These are phyloP conservation scores for Sthenelais limicola DNA, from an alignment of 2,888 invertebrate genomes.

Conservation along the genomic window DNA sequence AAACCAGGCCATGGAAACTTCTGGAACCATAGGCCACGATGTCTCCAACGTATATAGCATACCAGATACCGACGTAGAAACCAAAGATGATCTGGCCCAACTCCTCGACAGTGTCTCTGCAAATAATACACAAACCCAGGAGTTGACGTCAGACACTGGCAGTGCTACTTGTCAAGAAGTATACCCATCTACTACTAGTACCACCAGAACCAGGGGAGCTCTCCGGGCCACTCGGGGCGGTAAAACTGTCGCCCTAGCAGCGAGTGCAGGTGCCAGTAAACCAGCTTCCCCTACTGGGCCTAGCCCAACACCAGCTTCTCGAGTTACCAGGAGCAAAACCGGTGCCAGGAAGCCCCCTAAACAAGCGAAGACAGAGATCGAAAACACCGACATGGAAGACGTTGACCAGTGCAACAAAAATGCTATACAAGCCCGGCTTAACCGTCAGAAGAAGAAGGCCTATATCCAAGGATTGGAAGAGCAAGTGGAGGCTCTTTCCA, in stretches of 20 bases:
- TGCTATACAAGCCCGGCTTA: constrained; percentile 58
- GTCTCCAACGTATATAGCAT: no score
- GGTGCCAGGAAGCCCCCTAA: background rate
- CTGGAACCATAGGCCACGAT: no score
- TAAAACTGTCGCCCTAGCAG: constrained; percentile 9
- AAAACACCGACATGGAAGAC: background rate
- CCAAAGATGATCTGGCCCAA: no score
- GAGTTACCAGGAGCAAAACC: background rate
- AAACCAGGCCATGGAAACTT: no score
- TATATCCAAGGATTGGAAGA: constrained; percentile 62
- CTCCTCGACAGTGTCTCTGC: no score
- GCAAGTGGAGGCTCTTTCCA: constrained; percentile 54
- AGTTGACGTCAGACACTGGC: no score
- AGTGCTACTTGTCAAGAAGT: no score
- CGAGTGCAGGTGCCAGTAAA: constrained; percentile 6
- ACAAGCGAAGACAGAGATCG: background rate
- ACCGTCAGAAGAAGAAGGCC: constrained; percentile 67
- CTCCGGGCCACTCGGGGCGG: background rate
- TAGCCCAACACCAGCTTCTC: no score
- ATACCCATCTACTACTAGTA: background rate
- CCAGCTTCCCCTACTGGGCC: constrained; percentile 1
- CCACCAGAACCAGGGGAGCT: background rate
- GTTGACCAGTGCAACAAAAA: constrained; percentile 35
- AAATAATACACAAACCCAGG: no score
- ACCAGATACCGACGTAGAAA: no score